A percentile compares a stretch with the other conserved stretches of the same genome.
phyloP scores from a whole-genome alignment of 2,888 invertebrate species.

The Cerastis leucographa region DNA sequence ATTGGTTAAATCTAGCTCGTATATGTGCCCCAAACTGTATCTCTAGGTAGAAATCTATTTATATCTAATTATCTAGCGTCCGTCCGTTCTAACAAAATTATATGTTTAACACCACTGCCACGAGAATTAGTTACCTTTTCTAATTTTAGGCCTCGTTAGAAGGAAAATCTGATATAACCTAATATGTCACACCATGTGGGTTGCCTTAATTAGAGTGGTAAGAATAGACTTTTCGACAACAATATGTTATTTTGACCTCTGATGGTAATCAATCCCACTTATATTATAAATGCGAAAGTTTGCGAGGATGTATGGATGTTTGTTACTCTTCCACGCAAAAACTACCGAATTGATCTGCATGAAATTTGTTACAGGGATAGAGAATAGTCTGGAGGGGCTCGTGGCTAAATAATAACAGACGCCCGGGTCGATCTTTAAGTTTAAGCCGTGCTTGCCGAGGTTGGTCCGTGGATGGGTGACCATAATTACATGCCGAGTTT shows the following conservation, averaged over 20 bases:
- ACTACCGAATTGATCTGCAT: too few species aligned
- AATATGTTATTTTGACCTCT: conserved; percentile 6
- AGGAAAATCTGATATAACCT: not conserved
- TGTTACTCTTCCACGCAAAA: too few species aligned
- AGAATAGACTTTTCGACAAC: not conserved
- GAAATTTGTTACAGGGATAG: too few species aligned
- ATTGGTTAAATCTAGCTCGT: conserved; percentile 50
- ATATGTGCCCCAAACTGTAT: conserved; percentile 16
- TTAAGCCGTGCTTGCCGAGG: too few species aligned
- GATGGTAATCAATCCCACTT: not conserved
- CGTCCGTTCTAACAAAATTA: conserved; percentile 13
- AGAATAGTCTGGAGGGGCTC: too few species aligned
- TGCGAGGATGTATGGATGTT: too few species aligned
- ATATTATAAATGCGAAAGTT: too few species aligned
- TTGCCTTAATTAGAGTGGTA: not conserved
- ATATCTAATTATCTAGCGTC: conserved; percentile 13
- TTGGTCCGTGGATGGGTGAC: too few species aligned
- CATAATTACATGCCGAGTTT: too few species aligned
- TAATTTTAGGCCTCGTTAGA: not conserved
- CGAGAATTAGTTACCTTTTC: not conserved
- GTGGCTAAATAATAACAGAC: too few species aligned
- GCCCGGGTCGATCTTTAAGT: too few species aligned
- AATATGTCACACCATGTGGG: not conserved
- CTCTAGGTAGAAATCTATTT: conserved; percentile 28
- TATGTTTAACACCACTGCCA: not conserved